Conservation (phyloP, 2,888 invertebrate species). For the Andricus curvator region DNA sequence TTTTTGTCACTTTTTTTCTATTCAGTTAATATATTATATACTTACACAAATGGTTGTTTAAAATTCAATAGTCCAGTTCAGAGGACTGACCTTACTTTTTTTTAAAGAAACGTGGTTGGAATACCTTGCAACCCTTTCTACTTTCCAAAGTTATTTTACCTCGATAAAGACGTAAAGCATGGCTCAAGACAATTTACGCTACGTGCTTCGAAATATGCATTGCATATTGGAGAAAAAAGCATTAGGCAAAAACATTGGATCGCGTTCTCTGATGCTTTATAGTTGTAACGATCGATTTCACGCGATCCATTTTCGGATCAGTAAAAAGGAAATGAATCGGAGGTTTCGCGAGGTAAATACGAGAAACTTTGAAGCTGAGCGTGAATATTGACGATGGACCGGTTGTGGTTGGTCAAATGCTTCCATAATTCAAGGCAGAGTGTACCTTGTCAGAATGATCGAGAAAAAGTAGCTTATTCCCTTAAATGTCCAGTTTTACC, state of each 20-base stretch:
- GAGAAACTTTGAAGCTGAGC: conserved; percentile 22
- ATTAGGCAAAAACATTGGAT: conserved; percentile 6
- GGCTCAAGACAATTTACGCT: conserved; percentile 14
- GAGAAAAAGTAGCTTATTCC: conserved; percentile 34
- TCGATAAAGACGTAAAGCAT: conserved; percentile 36
- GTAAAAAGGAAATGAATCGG: conserved; percentile 23
- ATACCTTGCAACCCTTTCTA: conserved; percentile 9
- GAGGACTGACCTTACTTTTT: conserved; percentile 25
- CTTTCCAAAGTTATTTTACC: conserved; percentile 30
- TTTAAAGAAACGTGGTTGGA: conserved; percentile 18
- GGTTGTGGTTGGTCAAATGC: conserved; percentile 28
- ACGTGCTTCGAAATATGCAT: conserved; percentile 25
- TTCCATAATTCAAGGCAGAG: conserved; percentile 33
- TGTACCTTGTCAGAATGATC: conserved; percentile 17
- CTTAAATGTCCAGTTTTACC: conserved; percentile 30
- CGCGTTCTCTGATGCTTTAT: conserved; percentile 10
- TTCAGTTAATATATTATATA: not conserved
- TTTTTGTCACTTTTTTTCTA: too few species aligned
- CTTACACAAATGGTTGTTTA: not conserved
- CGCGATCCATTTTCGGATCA: conserved; percentile 26
- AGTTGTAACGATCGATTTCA: conserved; percentile 35
- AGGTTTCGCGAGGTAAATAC: conserved; percentile 16
- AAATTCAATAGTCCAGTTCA: conserved; percentile 14
- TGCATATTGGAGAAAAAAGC: conserved; percentile 10
- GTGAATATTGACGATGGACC: conserved; percentile 34